phyloP scores from a whole-genome alignment of 2,797 vertebrate species.

The Heteromormyrus szaboi region DNA sequence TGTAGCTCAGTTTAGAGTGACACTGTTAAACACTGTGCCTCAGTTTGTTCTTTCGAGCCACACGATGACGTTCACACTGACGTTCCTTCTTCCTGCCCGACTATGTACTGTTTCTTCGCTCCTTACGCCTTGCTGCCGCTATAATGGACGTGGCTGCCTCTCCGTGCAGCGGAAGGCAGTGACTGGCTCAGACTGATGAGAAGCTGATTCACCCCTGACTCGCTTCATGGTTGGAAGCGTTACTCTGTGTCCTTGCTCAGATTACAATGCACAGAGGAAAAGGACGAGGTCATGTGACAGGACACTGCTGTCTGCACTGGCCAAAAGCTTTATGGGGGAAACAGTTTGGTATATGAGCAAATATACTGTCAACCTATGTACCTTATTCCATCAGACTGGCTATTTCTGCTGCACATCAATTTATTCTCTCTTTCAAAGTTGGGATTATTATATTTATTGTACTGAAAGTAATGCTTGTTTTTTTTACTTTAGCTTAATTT shows the following conservation, averaged over 20 bases:
- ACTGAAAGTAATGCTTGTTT: not conserved
- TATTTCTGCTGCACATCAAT: not conserved
- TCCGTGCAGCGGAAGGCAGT: not conserved
- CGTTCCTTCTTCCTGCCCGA: not conserved
- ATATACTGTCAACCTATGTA: not conserved
- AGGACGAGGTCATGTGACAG: not conserved
- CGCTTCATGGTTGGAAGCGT: not conserved
- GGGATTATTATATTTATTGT: not conserved
- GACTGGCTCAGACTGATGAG: not conserved
- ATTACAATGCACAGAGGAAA: slow-evolving; percentile 1
- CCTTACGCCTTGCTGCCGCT: not conserved
- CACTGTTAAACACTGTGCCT: not conserved
- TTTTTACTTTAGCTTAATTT: not conserved
- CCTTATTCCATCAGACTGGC: not conserved
- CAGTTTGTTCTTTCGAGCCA: not conserved
- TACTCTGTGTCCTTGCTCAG: not conserved
- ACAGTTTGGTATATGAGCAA: not conserved
- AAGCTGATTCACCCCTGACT: not conserved
- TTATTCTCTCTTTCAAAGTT: not conserved
- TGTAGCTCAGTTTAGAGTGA: not conserved
- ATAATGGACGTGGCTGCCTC: not conserved
- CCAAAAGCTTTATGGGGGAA: not conserved
- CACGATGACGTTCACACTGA: no score
- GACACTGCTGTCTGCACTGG: not conserved
- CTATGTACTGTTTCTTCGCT: not conserved